phyloP scores from a whole-genome alignment of 2,797 vertebrate species.

The Sciurus carolinensis region DNA sequence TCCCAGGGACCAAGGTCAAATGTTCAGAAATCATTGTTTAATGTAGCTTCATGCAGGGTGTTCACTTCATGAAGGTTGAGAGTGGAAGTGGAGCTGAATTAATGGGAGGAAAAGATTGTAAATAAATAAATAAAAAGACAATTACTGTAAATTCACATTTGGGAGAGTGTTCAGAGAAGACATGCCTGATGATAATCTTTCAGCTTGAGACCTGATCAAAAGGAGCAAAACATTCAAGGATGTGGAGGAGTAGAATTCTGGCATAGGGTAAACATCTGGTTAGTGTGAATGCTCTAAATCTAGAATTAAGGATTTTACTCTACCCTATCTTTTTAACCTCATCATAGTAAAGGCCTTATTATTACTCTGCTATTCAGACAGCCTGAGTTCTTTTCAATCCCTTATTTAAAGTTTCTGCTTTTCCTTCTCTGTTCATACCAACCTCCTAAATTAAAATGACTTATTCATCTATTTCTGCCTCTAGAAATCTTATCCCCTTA shows the following conservation, averaged over 20 bases:
- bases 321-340: constrained; percentile 12
- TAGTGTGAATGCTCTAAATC: constrained; percentile 24
- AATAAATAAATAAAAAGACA: constrained; percentile 28
- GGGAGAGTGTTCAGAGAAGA: background rate
- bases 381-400: background rate
- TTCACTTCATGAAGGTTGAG: background rate
- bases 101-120: background rate
- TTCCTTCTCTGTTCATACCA: background rate
- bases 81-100: constrained; percentile 46
- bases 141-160: constrained; percentile 42
- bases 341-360: background rate
- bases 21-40: background rate
- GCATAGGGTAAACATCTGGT: background rate
- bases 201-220: background rate
- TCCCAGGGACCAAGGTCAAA: background rate
- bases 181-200: background rate
- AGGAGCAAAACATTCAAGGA: background rate
- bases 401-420: background rate
- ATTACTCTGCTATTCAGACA: constrained; percentile 6
- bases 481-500: background rate
- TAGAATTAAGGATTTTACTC: constrained; percentile 26
- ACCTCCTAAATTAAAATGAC: background rate
- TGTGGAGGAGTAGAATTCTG: background rate
- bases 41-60: background rate
- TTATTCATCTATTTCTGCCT: background rate